Base-by-base conservation (phyloP, 2,888 invertebrate genomes). In the Drosophila anomelani region DNA sequence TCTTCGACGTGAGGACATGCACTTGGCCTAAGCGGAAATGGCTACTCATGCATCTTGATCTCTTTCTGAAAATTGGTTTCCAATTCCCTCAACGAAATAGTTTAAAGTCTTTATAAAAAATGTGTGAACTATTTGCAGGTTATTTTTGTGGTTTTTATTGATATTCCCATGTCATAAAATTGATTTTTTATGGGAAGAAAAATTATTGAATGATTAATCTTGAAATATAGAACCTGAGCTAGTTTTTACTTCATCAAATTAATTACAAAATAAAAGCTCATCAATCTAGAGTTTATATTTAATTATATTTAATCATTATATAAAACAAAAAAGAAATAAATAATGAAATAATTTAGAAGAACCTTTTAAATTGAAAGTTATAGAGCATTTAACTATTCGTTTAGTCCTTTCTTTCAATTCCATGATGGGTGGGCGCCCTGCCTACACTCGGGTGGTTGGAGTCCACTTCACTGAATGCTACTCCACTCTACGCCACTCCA, bases 1-100 rank as follows among this genome's bases (percentile, higher is more conserved):
- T 41, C 32, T 41, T 77, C 58, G 55, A 87, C 81, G 83, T 85
- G 84, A 83, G 83, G 79, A 86, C 72, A 64, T 75, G 77, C 81
- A 67, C 55, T 68, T 66, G 77, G 68, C 41, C 49, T 23, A 68
- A 32, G 67, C 72, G 75, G 75, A 74, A 59, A 75, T 73, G 59
- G 67, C 41, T 41, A 51, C 39, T 55, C 68, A 67, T 57, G 67
- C 41, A 67, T 68, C 68, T 56, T 46, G 41, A 47, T 38, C 58
- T 60, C 41, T 36, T 58, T 55, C 20, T 39, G 34, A 44, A 66
- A 69, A 46, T 59, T 39, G 43, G 26, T 26, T 17, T 49, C 10
- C 29, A 29, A 67, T 49, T 55, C 56, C 36, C 66, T 41, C 36
- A 20, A 26, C 41, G 13, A 26, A 26, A 17, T n/a, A 17, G 39